Evolutionary conservation across 2,797 vertebrate genomes (phyloP), one percentile per base, ranked within the genome.

Genomic region (Danio kyathit): DNA sequence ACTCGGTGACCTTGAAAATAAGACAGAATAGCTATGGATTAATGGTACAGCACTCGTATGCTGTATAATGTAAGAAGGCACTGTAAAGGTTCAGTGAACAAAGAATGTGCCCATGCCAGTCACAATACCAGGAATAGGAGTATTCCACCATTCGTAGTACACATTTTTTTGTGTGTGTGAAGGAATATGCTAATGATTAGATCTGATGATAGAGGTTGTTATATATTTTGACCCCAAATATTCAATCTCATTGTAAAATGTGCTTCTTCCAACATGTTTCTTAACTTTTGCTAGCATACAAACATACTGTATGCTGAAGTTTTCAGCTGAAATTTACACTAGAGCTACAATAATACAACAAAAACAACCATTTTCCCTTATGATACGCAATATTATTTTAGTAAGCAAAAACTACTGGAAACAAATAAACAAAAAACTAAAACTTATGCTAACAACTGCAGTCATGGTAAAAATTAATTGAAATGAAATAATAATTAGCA

Each of bases 1-100:
- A 6, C 16, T 70, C 21, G 3, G 43, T 79, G 54, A 70, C 54
- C 64, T 79, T 79, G 54, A 21, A 43, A 79, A 51, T 61, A 57
- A 56, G 19, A 46, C 49, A 66, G 51, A 66, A 66, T 65, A 66
- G 41, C 40, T 38, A 29, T 66, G 74, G 63, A 52, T 70, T 52
- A 52, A 52, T 52, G 8, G n/a, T 52, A 48, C 56, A 60, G 21
- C 44, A 29, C 14, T 49, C 1, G 3, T 11, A 17, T 40, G 29
- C 16, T 5, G 10, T 66, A 13, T 17, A 38, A 17, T 6, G 12
- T 4, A 54, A 70, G 29, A 16, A 70, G 41, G 10, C 49, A 54
- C 38, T 43, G 13, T 48, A 48, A 60, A 65, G n/a, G 0, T 64
- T 14, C 12, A 52, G 17, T 64, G 29, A 9, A 52, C 48, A 75